phyloP scores from a whole-genome alignment of 2,888 invertebrate species.

The Anodontia alba region DNA sequence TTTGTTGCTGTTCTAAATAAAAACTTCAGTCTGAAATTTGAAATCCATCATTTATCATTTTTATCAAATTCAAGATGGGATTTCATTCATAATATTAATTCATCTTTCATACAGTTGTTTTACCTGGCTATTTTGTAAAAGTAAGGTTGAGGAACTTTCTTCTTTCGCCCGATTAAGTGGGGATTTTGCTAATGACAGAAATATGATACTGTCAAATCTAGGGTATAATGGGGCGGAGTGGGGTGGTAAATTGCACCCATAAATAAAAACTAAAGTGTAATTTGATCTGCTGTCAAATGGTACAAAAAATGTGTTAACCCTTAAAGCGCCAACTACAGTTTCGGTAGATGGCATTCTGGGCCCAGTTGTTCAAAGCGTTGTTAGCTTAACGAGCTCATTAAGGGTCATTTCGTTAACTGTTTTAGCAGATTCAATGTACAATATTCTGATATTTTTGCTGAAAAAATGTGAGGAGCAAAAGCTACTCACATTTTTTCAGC shows the following conservation, averaged over 20 bases:
- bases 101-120: not conserved
- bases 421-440: no score
- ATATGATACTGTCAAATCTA: not conserved
- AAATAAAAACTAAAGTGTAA: slow-evolving; percentile 8
- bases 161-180: not conserved
- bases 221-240: slow-evolving; percentile 9
- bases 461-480: no score
- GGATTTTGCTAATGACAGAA: not conserved
- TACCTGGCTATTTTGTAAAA: slow-evolving; percentile 10
- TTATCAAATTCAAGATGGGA: not conserved
- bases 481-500: no score
- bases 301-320: no score
- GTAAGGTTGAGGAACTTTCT: not conserved
- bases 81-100: slow-evolving; percentile 9
- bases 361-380: no score
- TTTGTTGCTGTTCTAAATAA: not conserved
- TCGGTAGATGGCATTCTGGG: no score
- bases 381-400: no score
- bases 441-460: no score
- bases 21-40: slow-evolving; percentile 11
- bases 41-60: slow-evolving; percentile 8
- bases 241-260: slow-evolving; percentile 8
- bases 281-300: not conserved
- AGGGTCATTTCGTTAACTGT: no score
- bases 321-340: no score